These are phyloP conservation scores for Thermophis baileyi DNA, from an alignment of 2,113 vertebrate genomes.

Conservation along the genomic window DNA sequence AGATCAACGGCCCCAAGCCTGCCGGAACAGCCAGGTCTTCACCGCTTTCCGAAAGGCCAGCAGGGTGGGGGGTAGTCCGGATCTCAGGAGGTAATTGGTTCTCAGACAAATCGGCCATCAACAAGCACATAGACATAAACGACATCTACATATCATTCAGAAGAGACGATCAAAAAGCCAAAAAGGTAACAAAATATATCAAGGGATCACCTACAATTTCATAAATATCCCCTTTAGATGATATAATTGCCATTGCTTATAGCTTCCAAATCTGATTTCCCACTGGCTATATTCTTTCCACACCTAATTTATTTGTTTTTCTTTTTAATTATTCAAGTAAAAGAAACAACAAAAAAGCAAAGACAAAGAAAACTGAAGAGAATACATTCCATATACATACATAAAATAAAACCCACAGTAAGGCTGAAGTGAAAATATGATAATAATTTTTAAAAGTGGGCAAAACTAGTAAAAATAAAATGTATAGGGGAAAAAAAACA, in stretches of 20 bases:
- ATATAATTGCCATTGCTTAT: not conserved
- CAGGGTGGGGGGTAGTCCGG: too few relatives aligned
- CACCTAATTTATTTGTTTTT: not conserved
- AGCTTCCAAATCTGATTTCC: not conserved
- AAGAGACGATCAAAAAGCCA: too few relatives aligned
- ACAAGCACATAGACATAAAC: too few relatives aligned
- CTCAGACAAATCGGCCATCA: too few relatives aligned
- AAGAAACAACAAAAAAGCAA: not conserved
- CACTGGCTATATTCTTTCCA: not conserved
- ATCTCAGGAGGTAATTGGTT: too few relatives aligned
- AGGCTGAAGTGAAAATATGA: not conserved
- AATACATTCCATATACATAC: not conserved
- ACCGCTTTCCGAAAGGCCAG: too few relatives aligned
- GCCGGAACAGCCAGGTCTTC: too few relatives aligned
- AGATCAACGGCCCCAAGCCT: too few relatives aligned
- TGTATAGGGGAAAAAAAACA: not conserved
- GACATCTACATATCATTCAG: too few relatives aligned
- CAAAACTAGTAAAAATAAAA: not conserved
- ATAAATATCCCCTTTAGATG: not conserved
- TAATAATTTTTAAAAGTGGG: not conserved
- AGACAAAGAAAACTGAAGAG: not conserved
- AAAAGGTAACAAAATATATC: not conserved
- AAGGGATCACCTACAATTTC: not conserved
- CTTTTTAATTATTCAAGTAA: not conserved
- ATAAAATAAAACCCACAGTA: not conserved